A percentile compares a stretch with the other conserved stretches of the same genome.
Conservation (phyloP, 1,140 invertebrate genomes). For the Steinernema feltiae region DNA sequence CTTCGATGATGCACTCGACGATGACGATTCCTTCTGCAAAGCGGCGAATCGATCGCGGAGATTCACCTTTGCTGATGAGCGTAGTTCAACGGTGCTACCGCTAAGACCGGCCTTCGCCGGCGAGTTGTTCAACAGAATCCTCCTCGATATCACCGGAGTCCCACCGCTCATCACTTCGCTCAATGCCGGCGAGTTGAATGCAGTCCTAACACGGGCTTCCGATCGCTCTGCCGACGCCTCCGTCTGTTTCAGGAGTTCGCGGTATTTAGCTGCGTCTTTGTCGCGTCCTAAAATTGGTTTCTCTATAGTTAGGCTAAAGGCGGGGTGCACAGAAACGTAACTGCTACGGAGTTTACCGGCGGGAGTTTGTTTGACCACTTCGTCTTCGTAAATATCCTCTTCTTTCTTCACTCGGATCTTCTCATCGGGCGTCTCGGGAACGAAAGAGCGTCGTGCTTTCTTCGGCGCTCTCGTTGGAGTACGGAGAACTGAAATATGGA, state of each 20-base stretch:
- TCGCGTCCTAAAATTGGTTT: background rate
- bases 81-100: background rate
- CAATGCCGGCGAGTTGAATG: background rate
- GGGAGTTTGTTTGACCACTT: background rate
- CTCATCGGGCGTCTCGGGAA: background rate
- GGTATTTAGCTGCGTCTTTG: constrained; percentile 2
- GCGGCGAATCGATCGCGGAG: background rate
- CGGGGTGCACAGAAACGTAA: background rate
- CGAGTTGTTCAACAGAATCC: constrained; percentile 1
- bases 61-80: background rate
- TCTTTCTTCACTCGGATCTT: background rate
- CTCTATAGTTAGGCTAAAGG: background rate
- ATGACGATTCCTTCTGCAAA: background rate
- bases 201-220: background rate
- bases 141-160: background rate
- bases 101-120: background rate
- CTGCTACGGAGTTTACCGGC: background rate
- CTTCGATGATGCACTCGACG: background rate
- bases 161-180: background rate
- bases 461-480: background rate
- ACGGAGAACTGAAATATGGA: background rate
- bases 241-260: background rate
- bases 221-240: background rate
- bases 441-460: background rate
- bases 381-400: background rate